Percentiles rank a stretch among this genome's conserved stretches.
Conservation (phyloP, 2,888 invertebrate genomes). For the Dryocosmus kuriphilus region DNA sequence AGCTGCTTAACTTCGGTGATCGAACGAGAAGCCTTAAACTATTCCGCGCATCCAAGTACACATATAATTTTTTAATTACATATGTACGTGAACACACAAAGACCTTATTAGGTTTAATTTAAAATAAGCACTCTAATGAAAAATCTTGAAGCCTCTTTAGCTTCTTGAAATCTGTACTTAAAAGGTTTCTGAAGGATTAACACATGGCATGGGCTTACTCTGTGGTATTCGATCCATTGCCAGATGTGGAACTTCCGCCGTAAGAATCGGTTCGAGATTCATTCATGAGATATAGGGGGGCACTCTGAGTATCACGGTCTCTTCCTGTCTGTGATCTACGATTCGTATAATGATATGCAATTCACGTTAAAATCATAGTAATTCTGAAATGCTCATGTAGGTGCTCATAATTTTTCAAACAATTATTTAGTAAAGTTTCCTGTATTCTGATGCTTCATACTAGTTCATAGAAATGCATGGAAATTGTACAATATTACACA, state of each 20-base stretch:
- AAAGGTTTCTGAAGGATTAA: constrained; percentile 28
- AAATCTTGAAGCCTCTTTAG: not conserved
- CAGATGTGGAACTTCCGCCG: constrained; percentile 47
- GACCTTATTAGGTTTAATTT: not conserved
- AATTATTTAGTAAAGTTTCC: not conserved
- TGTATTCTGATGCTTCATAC: not conserved
- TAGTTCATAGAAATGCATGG: not conserved
- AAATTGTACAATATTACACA: not conserved
- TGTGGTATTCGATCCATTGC: constrained; percentile 48
- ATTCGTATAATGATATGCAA: constrained; percentile 11
- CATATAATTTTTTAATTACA: too few relatives aligned
- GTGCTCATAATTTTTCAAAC: not conserved
- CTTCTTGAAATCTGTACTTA: not conserved
- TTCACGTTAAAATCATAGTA: constrained; percentile 16
- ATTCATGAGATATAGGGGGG: constrained; percentile 49
- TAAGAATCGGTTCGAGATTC: constrained; percentile 45
- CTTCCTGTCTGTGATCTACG: constrained; percentile 51
- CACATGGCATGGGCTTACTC: constrained; percentile 49
- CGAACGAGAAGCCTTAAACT: too few relatives aligned
- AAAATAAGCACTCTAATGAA: not conserved
- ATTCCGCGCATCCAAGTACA: too few relatives aligned
- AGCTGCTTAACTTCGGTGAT: too few relatives aligned
- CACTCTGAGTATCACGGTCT: constrained; percentile 48
- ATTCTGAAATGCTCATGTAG: not conserved
- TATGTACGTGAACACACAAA: too few relatives aligned